Evolutionary conservation across 1,140 invertebrate genomes (phyloP).

Genomic region (Maniola jurtina): DNA sequence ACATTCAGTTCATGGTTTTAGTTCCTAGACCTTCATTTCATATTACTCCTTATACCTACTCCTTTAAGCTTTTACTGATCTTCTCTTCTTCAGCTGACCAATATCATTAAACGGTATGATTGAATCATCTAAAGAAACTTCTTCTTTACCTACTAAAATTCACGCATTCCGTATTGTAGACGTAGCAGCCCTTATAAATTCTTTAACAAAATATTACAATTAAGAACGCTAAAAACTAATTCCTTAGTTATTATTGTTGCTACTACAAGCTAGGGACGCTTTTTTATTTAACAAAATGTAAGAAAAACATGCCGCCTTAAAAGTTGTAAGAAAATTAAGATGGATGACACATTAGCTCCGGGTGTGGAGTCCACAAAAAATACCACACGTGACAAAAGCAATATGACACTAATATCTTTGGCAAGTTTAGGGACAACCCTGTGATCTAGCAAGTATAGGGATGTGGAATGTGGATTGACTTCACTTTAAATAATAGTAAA

Average conservation of each 20-base stretch:
- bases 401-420: conserved; percentile 56
- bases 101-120: too few relatives aligned
- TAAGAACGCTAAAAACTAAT: background rate
- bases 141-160: too few relatives aligned
- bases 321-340: conserved; percentile 61
- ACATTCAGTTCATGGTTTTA: too few relatives aligned
- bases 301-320: conserved; percentile 4
- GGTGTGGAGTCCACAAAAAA: conserved; percentile 49
- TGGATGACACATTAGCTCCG: conserved; percentile 47
- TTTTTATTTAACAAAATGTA: conserved; percentile 4
- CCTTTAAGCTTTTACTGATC: too few relatives aligned
- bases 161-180: too few relatives aligned
- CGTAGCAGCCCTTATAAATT: too few relatives aligned
- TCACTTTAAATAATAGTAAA: background rate
- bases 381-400: conserved; percentile 51
- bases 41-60: too few relatives aligned
- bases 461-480: conserved; percentile 9
- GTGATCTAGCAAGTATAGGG: background rate
- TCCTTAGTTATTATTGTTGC: conserved; percentile 3
- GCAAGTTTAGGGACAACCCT: conserved; percentile 36
- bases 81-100: too few relatives aligned
- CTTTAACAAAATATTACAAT: too few relatives aligned
- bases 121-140: too few relatives aligned
- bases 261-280: background rate
- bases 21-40: too few relatives aligned